A percentile compares a stretch with the other conserved stretches of the same genome.
These are phyloP conservation scores for Onychorhynchus coronatus DNA, from an alignment of 2,113 vertebrate species.

Conservation along the genomic window DNA sequence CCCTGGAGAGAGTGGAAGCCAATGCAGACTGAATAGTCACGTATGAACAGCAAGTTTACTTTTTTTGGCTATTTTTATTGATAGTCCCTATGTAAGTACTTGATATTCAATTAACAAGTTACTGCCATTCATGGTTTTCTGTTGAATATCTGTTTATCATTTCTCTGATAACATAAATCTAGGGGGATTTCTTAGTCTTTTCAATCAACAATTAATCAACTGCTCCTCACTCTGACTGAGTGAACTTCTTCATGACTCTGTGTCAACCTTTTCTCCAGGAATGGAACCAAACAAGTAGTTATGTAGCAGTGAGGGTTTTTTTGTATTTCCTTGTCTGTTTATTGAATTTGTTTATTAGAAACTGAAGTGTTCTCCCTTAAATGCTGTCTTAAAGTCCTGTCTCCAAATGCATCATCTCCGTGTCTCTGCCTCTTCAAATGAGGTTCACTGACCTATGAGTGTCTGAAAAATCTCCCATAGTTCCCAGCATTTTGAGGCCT, in stretches of 20 bases:
- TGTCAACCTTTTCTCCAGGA: background rate
- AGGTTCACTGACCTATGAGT: conserved; percentile 23
- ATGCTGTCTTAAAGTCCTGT: background rate
- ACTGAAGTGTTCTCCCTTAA: background rate
- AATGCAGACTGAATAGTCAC: background rate
- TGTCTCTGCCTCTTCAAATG: background rate
- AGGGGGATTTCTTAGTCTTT: background rate
- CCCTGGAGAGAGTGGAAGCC: background rate
- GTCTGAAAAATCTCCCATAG: background rate
- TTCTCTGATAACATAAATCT: background rate
- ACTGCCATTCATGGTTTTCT: background rate
- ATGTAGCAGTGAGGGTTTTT: background rate
- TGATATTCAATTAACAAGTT: background rate
- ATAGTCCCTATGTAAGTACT: background rate
- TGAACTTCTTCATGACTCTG: background rate
- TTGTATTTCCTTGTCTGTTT: background rate
- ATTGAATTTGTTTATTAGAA: background rate
- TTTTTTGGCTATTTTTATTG: background rate
- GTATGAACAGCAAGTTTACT: fast-evolving
- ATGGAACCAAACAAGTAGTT: background rate
- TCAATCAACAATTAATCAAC: background rate
- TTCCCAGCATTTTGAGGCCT: background rate
- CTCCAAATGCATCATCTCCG: background rate
- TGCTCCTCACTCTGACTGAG: background rate
- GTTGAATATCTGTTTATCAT: background rate